Evolutionary conservation across 2,113 vertebrate species (phyloP), one percentile per base, ranked within the genome.

Genomic region (Aspiorhynchus laticeps): DNA sequence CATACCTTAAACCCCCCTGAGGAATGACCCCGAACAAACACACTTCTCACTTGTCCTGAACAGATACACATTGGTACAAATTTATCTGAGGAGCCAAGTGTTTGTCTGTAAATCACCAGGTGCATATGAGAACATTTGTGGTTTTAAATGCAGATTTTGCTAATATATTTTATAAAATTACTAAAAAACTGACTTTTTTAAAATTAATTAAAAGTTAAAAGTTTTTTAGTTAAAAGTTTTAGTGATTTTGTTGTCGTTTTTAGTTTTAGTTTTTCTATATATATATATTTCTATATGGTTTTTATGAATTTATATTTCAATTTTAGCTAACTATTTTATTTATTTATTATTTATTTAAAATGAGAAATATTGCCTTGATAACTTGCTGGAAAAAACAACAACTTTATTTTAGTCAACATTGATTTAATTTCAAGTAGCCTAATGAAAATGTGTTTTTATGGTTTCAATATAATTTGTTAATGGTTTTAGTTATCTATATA

Each of bases 1-100:
- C 38, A 65, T 81, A 56, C 46, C 83, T 84, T 84, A 59, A 74
- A 28, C 46, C 59, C 46, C 83, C 69, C 19, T 36, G 81, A 71
- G 43, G 38, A 61, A 26, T 26, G 53, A 36, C 76, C 46, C 80
- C 15, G 15, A 65, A 2, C 26, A 4, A n/a, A 53, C 26, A 83
- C 26, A 67, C 14, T 28, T 48, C 28, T 46, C 10, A 67, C 80
- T n/a, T 33, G 48, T 24, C 7, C 8, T 28, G 41, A 81, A 2
- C 21, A n/a, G 21, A 36, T 26, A 5, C 26, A 78, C 28, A 78
- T 51, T 48, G 51, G 43, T 14, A 19, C 7, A 7, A 14, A 73
- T 41, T 9, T 41, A 21, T 0, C 9, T 2, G 36, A 21, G 21
- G 36, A 73, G 3, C 4, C 67, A 36, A 3, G 33, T 71, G 33